Base-by-base conservation (phyloP, 1,140 invertebrate genomes). In the Schlechtendalia chinensis region DNA sequence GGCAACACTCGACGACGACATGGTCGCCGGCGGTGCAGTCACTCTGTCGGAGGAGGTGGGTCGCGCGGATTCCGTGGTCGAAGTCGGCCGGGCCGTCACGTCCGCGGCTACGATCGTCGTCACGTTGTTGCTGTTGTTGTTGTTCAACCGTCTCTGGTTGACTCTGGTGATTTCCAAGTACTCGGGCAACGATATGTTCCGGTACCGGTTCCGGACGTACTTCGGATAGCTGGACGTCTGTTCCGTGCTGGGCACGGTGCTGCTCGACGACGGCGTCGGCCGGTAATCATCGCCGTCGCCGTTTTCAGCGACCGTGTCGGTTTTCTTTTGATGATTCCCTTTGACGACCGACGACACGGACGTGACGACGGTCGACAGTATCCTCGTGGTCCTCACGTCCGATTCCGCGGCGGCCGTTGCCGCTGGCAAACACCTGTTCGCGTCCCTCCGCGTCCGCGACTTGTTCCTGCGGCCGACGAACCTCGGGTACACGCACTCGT, bases 351-450 rank as follows among this genome's bases (percentile, higher is more conserved):
- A 69, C 11, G 75, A 79, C 8, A 79, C 75, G 5, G 75, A 79
- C 61, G 75, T 79, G 39, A 79, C 75, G 16, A 79, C 75, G 0
- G 58, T 79, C 3, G 75, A 79, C 22, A 79, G 11, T 79, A 79
- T 79, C 14, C 58, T 59, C 3, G 75, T 79, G 1, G 58, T 61
- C 5, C 75, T 79, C 0, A 17, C 12, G 10, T 79, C 75, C 12
- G 39, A 27, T 14, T 79, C 75, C 1, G 56, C 56, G 22, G 1
- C 39, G 39, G 39, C 39, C 39, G n/a, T n/a, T n/a, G n/a, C n/a
- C n/a, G n/a, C 11, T 11, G 75, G 32, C 58, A 50, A 19, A 61
- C 75, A 79, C 24, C 58, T 47, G 16, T 11, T 17, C n/a, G 47
- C 39, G n/a, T 79, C 75, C 11, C 75, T 63, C 3, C 27, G 58